These are phyloP conservation scores for Cryptus armator DNA, from an alignment of 2,888 invertebrate species.

Conservation along the genomic window DNA sequence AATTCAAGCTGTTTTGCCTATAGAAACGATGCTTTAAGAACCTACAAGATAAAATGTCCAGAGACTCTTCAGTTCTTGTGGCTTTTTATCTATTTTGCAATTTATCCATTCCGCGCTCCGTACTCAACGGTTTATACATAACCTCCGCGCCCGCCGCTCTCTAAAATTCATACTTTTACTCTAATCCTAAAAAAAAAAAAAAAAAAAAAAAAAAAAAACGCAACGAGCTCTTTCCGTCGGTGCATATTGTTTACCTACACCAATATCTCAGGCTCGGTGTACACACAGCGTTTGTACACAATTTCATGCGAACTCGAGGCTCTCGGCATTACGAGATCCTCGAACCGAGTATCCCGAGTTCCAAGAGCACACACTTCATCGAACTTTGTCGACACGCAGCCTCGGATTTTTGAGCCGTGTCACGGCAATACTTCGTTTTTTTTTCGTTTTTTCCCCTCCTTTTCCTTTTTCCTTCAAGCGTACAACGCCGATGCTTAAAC, in stretches of 20 bases:
- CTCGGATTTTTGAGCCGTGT: not conserved
- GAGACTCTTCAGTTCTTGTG: not conserved
- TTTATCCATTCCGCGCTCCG: not conserved
- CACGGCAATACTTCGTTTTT: not conserved
- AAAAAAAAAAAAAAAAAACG: constrained; percentile 17
- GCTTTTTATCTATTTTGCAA: not conserved
- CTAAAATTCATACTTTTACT: not conserved
- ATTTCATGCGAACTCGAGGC: not conserved
- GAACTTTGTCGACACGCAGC: constrained; percentile 22
- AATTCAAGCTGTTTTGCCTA: not conserved
- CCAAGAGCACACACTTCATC: constrained; percentile 38
- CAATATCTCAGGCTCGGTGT: constrained; percentile 54
- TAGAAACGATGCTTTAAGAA: not conserved
- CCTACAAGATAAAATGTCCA: not conserved
- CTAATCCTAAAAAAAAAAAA: constrained; percentile 49
- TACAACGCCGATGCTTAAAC: not conserved
- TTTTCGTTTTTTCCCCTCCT: constrained; percentile 34
- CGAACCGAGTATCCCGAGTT: constrained; percentile 28
- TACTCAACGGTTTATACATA: not conserved
- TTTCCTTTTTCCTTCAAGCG: not conserved
- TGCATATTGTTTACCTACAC: constrained; percentile 51
- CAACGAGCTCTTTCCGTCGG: not conserved
- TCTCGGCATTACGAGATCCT: constrained; percentile 11
- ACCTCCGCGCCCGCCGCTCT: not conserved
- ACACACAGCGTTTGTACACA: constrained; percentile 46